Evolutionary conservation across 2,113 vertebrate species (phyloP), one percentile per base, ranked within the genome.

Genomic region (Centropristis striata): DNA sequence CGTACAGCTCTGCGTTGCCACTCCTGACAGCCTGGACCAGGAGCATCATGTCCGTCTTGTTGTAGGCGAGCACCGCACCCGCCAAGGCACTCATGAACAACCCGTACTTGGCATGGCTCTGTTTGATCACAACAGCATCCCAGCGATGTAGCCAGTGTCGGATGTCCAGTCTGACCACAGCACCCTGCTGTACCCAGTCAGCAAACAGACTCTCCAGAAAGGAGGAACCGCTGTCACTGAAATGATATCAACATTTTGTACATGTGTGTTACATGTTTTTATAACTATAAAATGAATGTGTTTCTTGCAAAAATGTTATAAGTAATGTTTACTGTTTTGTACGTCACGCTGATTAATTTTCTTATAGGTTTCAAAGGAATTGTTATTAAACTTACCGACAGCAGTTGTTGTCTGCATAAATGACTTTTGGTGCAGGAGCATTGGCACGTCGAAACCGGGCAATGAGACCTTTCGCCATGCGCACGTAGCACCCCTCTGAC

Each of bases 101-200:
- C 53, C 53, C 53, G 6, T 55, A 55, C 53, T 55, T 55, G 53
- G 53, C 53, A 5, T 55, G 53, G 53, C 53, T 55, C 53, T 55
- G 25, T 9, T 55, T 55, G 53, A 28, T 28, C 4, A 55, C 53
- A 16, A 55, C 53, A 32, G 25, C 25, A 18, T 27, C 53, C 53
- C 53, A 55, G 53, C 53, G 53, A 15, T 55, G 53, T 15, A 55
- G 25, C 53, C 53, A 55, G 53, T 55, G 25, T 3, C 53, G 23
- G 25, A 55, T 55, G 25, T 55, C 53, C 53, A 55, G 53, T 28
- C 53, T 55, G 53, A 55, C 15, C 13, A 55, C 53, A 28, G 53
- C 13, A 15, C 53, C 53, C 53, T 10, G 0, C 47, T 49, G 5
- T 5, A 49, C 18, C 47, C 47, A 49, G 47, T 49, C 47, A 49